Conservation (phyloP, 2,113 vertebrate genomes). For the Meriones unguiculatus region DNA sequence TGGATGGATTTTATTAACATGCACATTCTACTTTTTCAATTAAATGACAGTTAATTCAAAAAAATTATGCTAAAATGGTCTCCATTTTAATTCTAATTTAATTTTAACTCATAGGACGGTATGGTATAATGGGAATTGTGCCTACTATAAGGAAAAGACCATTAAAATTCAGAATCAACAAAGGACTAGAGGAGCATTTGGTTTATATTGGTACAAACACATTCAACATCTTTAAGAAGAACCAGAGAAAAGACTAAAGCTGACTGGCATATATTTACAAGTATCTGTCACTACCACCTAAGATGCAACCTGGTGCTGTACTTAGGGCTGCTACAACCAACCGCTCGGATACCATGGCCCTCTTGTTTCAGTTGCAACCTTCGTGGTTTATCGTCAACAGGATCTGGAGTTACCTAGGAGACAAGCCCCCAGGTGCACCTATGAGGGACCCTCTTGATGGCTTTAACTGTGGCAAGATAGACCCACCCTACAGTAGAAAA, state of each 20-base stretch:
- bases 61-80: constrained; percentile 22
- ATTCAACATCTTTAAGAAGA: constrained; percentile 27
- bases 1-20: not conserved
- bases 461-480: not conserved
- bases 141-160: not conserved
- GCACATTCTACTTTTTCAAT: not conserved
- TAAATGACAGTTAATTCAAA: constrained; percentile 15
- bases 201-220: not conserved
- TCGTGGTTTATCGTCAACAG: not conserved
- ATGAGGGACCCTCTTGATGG: not conserved
- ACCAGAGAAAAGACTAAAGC: not conserved
- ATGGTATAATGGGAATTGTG: not conserved
- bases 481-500: not conserved
- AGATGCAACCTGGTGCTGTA: not conserved
- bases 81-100: constrained; percentile 21
- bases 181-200: not conserved
- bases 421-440: not conserved
- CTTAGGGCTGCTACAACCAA: not conserved
- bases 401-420: not conserved
- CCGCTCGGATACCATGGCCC: not conserved
- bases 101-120: not conserved
- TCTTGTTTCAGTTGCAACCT: not conserved
- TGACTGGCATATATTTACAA: no score
- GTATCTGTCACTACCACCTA: not conserved
- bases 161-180: constrained; percentile 26